phyloP scores from a whole-genome alignment of 2,888 invertebrate genomes.

The Agrochola litura region DNA sequence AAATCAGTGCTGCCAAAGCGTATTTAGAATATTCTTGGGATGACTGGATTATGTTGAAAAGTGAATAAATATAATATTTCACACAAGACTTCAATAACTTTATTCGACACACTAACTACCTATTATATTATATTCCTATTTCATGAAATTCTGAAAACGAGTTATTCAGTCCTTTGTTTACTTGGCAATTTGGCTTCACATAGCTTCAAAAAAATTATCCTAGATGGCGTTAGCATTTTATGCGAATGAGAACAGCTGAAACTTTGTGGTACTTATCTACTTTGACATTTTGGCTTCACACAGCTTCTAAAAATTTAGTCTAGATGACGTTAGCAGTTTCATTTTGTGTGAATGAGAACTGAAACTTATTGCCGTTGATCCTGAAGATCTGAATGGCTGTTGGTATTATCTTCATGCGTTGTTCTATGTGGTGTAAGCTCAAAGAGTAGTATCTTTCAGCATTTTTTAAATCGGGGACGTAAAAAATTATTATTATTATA shows the following conservation, averaged over 20 bases:
- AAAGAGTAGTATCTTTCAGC: not conserved
- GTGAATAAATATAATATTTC: no score
- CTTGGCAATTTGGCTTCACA: not conserved
- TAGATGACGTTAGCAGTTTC: conserved; percentile 32
- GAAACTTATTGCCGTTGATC: not conserved
- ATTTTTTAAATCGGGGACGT: not conserved
- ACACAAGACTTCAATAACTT: not conserved
- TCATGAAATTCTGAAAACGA: not conserved
- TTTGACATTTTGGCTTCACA: not conserved
- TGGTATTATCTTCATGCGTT: not conserved
- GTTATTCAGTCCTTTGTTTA: not conserved
- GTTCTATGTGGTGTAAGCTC: not conserved
- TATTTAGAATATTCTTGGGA: not conserved
- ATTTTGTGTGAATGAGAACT: not conserved
- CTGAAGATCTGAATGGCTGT: not conserved
- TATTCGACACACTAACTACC: rapidly evolving
- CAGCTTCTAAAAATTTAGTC: not conserved
- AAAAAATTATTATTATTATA: no score
- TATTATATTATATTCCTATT: not conserved
- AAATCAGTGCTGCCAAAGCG: conserved; percentile 8
- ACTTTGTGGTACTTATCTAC: no score
- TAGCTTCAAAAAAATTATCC: not conserved
- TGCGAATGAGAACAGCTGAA: not conserved
- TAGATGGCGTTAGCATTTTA: conserved; percentile 34
- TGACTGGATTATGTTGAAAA: not conserved